Base-by-base conservation (phyloP, 37 sponge, comb jelly and placozoan species). In the Ianthella basta region DNA sequence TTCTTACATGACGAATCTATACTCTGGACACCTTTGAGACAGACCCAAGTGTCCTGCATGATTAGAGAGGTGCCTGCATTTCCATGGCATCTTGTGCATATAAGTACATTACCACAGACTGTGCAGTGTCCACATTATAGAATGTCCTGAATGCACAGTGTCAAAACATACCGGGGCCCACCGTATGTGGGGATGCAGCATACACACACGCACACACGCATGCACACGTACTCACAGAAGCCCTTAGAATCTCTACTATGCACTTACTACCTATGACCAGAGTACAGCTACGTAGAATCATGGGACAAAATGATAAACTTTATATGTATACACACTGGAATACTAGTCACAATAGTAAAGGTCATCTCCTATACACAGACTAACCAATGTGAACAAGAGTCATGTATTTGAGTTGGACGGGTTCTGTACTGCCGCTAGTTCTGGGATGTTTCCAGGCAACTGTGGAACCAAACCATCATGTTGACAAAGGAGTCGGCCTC, bases 401-500 rank as follows among this genome's bases (percentile, higher is more conserved):
- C n/a, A n/a, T n/a, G n/a, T n/a, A n/a, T n/a, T n/a, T n/a, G n/a
- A 44, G 8, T 44, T 44, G 8, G 3, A 44, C 8, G 50, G 50
- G 6, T 44, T 44, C 8, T 44, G 50, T 44, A 10, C 8, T 44
- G 50, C 50, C 50, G 8, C 50, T 44, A 8, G 50, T 44, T 44
- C 3, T 44, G 50, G 8, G 50, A 8, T 8, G 70, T 69, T 35
- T 30, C 34, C 34, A 69, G 34, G 34, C 34, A 69, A 19, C 82
- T 67, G 23, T 86, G 36, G 34, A 97, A 87, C 95, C 93, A 94
- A 21, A 84, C 33, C 30, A 83, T 88, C 78, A 80, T 83, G 60
- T 97, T 89, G 39, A 95, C 86, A 74, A 93, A 91, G 30, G 83
- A 81, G 72, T 97, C 94, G 54, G 88, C 94, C 61, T 95, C 91